Percentiles rank a stretch among this genome's conserved stretches.
Evolutionary conservation across 2,113 vertebrate species (phyloP).

Genomic region (Sphaerodactylus townsendi): DNA sequence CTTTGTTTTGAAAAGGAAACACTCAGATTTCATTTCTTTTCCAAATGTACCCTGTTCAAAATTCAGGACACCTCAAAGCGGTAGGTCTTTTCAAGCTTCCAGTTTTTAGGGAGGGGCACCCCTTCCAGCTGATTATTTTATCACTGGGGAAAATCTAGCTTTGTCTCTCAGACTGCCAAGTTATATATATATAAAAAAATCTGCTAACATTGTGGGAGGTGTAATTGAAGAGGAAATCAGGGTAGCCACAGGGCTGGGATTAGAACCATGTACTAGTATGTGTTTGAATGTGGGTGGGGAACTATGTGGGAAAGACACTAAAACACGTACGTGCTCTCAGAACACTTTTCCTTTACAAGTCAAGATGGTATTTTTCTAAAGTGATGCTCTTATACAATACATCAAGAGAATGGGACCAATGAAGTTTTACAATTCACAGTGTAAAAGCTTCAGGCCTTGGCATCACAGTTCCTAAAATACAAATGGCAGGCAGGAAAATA

Average conservation of each 20-base stretch:
- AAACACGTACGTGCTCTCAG: not conserved
- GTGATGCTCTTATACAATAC: rapidly evolving
- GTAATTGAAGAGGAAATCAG: conserved; percentile 49
- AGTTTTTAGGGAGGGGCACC: conserved; percentile 43
- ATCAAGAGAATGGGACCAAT: rapidly evolving
- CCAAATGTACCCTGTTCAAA: conserved; percentile 50
- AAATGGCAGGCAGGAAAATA: not conserved
- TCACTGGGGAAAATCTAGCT: conserved; percentile 57
- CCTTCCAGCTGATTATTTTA: conserved; percentile 57
- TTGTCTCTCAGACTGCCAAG: conserved; percentile 58
- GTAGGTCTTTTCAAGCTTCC: conserved; percentile 60
- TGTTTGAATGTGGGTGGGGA: conserved; percentile 42
- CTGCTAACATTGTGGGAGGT: conserved; percentile 61
- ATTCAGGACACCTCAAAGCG: conserved; percentile 57
- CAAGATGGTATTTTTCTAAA: not conserved
- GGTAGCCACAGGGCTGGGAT: conserved; percentile 61
- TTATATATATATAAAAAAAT: conserved; percentile 34
- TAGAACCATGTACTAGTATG: conserved; percentile 33
- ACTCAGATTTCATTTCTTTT: conserved; percentile 45
- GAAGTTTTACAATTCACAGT: not conserved
- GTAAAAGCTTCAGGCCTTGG: not conserved
- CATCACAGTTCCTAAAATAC: not conserved
- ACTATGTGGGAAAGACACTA: conserved; percentile 49
- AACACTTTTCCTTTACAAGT: not conserved
- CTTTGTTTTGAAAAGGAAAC: conserved; percentile 55